Conservation (phyloP, 2,888 invertebrate species). For the Rhyacophila evoluta region DNA sequence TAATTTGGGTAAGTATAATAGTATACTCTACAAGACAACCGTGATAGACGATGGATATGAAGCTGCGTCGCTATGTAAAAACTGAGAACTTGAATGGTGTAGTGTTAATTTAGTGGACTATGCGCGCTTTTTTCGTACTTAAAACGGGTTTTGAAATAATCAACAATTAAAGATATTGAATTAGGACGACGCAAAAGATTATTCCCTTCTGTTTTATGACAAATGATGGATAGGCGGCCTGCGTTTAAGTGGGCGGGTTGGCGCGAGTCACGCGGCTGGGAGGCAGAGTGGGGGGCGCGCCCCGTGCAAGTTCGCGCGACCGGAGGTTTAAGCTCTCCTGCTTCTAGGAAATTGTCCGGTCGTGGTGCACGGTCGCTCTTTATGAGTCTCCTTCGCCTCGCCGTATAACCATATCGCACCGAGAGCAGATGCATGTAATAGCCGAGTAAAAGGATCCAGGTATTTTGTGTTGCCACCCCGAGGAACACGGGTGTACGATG, state of each 20-base stretch:
- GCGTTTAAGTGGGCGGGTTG: conserved; percentile 12
- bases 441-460: neutral
- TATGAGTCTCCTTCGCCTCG: conserved; percentile 28
- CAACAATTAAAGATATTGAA: no score
- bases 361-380: conserved; percentile 41
- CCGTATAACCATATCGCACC: conserved; percentile 13
- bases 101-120: no score
- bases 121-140: no score
- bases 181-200: neutral
- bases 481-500: neutral
- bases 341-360: conserved; percentile 47
- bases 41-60: no score
- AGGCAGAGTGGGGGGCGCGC: neutral
- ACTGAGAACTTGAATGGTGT: no score
- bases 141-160: no score
- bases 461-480: neutral
- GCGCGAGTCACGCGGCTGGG: neutral
- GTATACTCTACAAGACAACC: no score
- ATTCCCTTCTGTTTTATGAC: conserved; percentile 29
- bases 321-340: neutral
- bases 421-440: conserved; percentile 2
- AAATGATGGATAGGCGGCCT: conserved; percentile 35
- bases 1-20: no score
- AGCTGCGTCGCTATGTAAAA: no score
- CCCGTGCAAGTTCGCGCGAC: neutral